Conservation (phyloP, 2,113 vertebrate genomes). For the Scomber japonicus region DNA sequence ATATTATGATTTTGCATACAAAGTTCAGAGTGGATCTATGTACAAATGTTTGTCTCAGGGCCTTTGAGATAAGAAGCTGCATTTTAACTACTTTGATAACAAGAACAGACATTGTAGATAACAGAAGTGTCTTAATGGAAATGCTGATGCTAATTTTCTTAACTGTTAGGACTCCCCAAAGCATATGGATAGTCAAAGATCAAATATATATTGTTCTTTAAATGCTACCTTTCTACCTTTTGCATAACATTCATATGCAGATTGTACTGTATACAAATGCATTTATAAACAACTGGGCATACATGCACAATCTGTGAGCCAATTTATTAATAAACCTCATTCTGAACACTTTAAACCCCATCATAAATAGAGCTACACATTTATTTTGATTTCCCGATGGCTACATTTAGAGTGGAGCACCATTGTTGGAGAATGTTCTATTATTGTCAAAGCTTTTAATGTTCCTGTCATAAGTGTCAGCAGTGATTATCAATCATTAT, state of each 20-base stretch:
- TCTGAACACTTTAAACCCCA: not conserved
- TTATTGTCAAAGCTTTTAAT: constrained; percentile 45
- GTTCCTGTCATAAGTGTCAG: constrained; percentile 41
- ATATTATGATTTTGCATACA: not conserved
- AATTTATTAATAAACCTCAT: not conserved
- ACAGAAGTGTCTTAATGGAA: not conserved
- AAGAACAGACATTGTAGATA: not conserved
- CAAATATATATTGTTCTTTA: not conserved
- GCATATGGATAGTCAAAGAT: not conserved
- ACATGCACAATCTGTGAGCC: not conserved
- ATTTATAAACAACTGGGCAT: not conserved
- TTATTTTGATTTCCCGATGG: not conserved
- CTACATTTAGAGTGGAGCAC: not conserved
- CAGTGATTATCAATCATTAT: constrained; percentile 37
- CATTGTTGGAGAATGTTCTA: constrained; percentile 14
- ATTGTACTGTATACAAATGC: not conserved
- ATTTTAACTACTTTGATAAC: not conserved
- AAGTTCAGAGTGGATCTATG: not conserved
- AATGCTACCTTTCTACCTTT: constrained; percentile 15
- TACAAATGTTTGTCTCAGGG: not conserved
- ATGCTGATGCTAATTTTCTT: not conserved
- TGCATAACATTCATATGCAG: constrained; percentile 1
- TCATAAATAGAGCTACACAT: not conserved
- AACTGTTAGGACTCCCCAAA: not conserved
- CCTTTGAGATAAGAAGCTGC: not conserved